Evolutionary conservation across 2,888 invertebrate species (phyloP), one percentile per base, ranked within the genome.

Genomic region (Cybosia mesomella): DNA sequence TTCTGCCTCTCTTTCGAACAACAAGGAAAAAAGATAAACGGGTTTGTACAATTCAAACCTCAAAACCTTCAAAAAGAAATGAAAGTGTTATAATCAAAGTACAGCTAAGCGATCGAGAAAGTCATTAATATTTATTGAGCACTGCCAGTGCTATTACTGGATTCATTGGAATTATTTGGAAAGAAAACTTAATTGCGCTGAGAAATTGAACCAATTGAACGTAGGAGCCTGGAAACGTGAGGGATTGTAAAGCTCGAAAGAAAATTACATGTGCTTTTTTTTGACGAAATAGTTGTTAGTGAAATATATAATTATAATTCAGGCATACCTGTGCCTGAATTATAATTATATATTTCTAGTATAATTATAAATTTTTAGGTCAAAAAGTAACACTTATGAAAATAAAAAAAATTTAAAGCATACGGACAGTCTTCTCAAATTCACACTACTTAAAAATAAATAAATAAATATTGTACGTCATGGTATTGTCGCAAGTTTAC

Each of bases 201-300:
- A 64, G 58, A 63, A 67, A 68, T 59, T 60, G 64, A 68, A 64
- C 59, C 28, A 54, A 68, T 64, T 59, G 28, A 36, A 59, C 64
- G 58, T 18, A 64, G 58, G 68, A 39, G 64, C 63, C 63, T 49
- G 54, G 54, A 39, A 43, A 68, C 66, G 60, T 64, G 64, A 68
- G 60, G 59, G 64, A 68, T 68, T 55, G 10, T 11, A 53, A 55
- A 4, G 54, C 34, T 36, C 3, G 39, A 15, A 4, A 63, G 1
- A 32, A 34, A n/a, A 49, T 24, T 49, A 24, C 2, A 13, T 4
- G 32, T 32, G 10, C n/a, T 13, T n/a, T 22, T 28, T 4, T 32
- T 36, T 18, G 1, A 21, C 18, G 18, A 18, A 21, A 11, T 58
- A 34, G 13, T 55, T 43, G 43, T 7, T 18, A 15, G 15, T 39